Conservation (phyloP, 92 coral and sea anemone genomes). For the Actinostola sp. region DNA sequence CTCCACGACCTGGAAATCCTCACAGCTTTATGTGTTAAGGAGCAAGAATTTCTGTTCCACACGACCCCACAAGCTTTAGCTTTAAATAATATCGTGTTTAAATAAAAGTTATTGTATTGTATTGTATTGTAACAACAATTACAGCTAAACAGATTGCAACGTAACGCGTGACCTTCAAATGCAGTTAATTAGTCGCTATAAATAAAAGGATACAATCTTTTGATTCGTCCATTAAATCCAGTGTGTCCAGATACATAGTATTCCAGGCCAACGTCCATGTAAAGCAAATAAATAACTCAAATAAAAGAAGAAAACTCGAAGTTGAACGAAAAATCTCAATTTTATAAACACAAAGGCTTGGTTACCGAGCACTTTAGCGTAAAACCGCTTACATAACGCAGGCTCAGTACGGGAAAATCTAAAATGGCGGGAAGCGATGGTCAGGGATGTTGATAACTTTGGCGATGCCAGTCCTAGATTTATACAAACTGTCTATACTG, state of each 20-base stretch:
- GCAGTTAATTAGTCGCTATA: neutral
- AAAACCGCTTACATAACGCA: constrained; percentile 10
- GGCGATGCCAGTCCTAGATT: neutral
- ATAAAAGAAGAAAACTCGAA: too few species aligned
- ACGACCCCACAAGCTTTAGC: too few species aligned
- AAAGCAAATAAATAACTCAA: neutral
- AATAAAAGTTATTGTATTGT: too few species aligned
- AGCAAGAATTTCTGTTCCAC: neutral
- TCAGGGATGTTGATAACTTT: neutral
- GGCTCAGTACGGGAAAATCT: constrained; percentile 29
- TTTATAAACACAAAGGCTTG: constrained; percentile 4
- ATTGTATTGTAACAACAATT: too few species aligned
- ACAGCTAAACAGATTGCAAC: neutral
- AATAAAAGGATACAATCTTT: constrained; percentile 68
- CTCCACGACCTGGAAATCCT: constrained; percentile 79
- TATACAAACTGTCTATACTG: neutral
- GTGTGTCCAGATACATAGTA: constrained; percentile 49
- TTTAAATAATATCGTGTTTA: too few species aligned
- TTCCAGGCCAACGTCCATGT: constrained; percentile 62
- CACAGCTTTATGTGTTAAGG: constrained; percentile 39
- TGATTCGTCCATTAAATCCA: constrained; percentile 71
- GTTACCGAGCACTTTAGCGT: constrained; percentile 11
- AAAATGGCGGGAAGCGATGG: constrained; percentile 36
- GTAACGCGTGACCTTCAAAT: too few species aligned
- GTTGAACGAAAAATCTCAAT: neutral